phyloP scores from a whole-genome alignment of 2,113 vertebrate species.

The Paramisgurnus dabryanus region DNA sequence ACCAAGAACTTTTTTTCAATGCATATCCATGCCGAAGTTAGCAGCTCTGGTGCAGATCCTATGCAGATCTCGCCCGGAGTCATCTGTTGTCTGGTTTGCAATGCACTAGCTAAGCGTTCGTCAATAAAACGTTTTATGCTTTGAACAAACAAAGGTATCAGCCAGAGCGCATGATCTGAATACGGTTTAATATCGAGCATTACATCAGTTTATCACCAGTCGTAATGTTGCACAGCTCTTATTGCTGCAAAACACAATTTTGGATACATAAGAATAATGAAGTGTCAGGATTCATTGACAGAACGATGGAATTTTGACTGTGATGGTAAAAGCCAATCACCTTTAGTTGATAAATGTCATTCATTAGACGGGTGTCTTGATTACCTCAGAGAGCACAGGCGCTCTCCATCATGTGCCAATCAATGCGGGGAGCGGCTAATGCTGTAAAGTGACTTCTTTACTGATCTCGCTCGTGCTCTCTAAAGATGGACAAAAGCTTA shows the following conservation, averaged over 20 bases:
- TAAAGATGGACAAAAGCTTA: not conserved
- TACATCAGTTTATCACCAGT: too few relatives aligned
- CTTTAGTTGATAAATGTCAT: conserved; percentile 16
- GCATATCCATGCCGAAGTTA: too few relatives aligned
- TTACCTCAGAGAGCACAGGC: conserved; percentile 26
- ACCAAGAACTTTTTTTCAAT: too few relatives aligned
- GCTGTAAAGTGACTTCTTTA: not conserved
- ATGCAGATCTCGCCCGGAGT: too few relatives aligned
- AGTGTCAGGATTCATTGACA: conserved; percentile 1
- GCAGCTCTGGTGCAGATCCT: too few relatives aligned
- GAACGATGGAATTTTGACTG: conserved; percentile 1
- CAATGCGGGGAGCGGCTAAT: conserved; percentile 25
- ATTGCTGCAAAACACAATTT: conserved; percentile 1
- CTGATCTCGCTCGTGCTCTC: too few relatives aligned
- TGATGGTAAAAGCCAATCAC: conserved; percentile 8
- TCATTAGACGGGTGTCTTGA: conserved; percentile 9
- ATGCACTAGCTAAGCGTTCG: too few relatives aligned
- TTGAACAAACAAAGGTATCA: too few relatives aligned
- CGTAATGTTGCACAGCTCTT: not conserved
- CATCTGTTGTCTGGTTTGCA: too few relatives aligned
- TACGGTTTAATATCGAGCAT: too few relatives aligned
- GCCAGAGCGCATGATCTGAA: too few relatives aligned
- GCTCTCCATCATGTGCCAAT: conserved; percentile 29
- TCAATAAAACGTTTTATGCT: too few relatives aligned
- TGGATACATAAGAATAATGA: not conserved